Evolutionary conservation across 2,113 vertebrate species (phyloP).

Genomic region (Gymnorhina tibicen): DNA sequence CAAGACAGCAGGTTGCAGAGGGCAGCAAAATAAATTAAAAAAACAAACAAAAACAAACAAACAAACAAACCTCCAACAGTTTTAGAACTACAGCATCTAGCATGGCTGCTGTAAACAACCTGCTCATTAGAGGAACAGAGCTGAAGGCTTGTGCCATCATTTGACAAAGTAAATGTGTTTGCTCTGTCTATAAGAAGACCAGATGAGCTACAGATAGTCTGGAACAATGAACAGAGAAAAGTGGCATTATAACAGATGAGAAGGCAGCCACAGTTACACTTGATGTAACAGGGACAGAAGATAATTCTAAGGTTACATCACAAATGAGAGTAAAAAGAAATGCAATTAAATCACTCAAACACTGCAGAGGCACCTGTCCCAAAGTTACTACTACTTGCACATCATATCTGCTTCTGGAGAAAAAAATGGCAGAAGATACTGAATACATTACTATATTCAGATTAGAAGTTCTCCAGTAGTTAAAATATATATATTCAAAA

Average conservation of each 20-base stretch:
- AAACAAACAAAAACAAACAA: background rate
- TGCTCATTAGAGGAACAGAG: background rate
- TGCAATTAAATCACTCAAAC: background rate
- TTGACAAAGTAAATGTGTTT: background rate
- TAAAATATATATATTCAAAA: background rate
- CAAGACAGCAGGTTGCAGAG: background rate
- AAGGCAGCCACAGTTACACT: background rate
- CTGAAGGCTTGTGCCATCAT: background rate
- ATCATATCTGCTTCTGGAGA: background rate
- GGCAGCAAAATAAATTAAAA: background rate
- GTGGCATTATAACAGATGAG: background rate
- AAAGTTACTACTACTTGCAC: background rate
- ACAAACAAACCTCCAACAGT: accelerated
- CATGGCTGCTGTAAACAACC: background rate
- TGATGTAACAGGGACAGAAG: background rate
- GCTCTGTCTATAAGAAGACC: background rate
- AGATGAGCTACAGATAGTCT: background rate
- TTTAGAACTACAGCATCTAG: background rate
- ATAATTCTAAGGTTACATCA: background rate
- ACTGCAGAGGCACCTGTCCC: background rate
- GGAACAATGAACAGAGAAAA: background rate
- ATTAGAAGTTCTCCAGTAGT: background rate
- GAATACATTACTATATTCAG: background rate
- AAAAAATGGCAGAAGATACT: background rate
- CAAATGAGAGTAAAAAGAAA: background rate